Evolutionary conservation across 2,113 vertebrate genomes (phyloP), one percentile per base, ranked within the genome.

Genomic region (Tragelaphus buxtoni): DNA sequence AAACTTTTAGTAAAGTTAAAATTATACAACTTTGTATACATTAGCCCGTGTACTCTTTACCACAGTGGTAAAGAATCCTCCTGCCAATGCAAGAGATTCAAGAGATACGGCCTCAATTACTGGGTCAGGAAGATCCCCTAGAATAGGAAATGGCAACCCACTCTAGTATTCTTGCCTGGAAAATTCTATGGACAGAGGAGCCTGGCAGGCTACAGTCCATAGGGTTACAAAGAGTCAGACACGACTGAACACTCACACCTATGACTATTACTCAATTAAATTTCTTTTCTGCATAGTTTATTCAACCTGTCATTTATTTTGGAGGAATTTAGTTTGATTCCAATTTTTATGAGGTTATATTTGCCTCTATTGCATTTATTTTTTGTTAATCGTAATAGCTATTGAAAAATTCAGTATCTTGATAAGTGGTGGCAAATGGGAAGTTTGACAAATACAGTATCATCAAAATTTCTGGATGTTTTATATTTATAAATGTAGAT

Each of bases 371-470:
- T 79, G 74, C 47, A 20, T 92, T 88, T 92, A 49, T 56, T 30
- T 35, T 85, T 86, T 94, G 3, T 72, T 90, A 89, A 63, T 95
- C 8, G 39, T 92, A 93, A 96, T 90, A 79, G 89, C 49, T 93
- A 13, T 32, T 84, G 80, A 79, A 97, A 95, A 96, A 87, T 88
- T 83, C 65, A 92, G 49, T 26, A 84, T 30, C 61, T 90, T 98
- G 74, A 72, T 28, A 88, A 76, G 76, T 88, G 24, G 65, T 87
- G 8, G 53, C 39, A 95, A 95, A 56, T 3, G 16, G 58, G 24
- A 93, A 95, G 47, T 82, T 80, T 88, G 81, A 55, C 81, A 95
- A 97, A 92, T 55, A 53, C 30, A 83, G 45, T 89, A 86, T 88
- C 17, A 95, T 90, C 76, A 94, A 81, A 83, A 87, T 69, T 90